Conservation (phyloP, 1,140 invertebrate genomes). For the Apis laboriosa region DNA sequence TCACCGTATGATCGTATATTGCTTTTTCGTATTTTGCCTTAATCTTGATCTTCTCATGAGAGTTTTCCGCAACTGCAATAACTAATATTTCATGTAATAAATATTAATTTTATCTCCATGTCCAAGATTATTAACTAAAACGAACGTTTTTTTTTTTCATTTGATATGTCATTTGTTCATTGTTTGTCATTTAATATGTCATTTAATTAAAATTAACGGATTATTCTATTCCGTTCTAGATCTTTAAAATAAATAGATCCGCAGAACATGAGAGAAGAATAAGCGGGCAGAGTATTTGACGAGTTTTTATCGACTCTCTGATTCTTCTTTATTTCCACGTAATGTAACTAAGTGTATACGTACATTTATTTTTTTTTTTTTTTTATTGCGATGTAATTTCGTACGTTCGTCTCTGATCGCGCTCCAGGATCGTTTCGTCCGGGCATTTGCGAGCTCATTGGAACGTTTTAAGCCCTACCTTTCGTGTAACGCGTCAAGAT, state of each 20-base stretch:
- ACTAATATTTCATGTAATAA: conserved; percentile 4
- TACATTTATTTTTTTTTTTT: not conserved
- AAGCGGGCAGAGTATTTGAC: not conserved
- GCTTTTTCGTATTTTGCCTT: conserved; percentile 33
- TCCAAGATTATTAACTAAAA: not conserved
- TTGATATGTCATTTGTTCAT: too few relatives aligned
- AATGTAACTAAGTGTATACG: not conserved
- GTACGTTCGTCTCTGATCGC: conserved; percentile 3
- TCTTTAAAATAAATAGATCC: not conserved
- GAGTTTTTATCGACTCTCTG: conserved; percentile 2
- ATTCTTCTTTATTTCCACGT: not conserved
- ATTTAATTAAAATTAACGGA: conserved; percentile 1
- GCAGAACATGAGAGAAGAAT: not conserved
- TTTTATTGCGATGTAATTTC: conserved; percentile 14
- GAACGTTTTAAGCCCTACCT: conserved; percentile 51
- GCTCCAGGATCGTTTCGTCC: conserved; percentile 32
- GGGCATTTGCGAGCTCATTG: conserved; percentile 50
- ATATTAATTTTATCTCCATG: not conserved
- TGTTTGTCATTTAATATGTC: too few relatives aligned
- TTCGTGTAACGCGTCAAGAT: conserved; percentile 56
- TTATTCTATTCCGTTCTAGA: too few relatives aligned
- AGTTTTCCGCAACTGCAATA: conserved; percentile 37
- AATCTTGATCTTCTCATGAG: conserved; percentile 4
- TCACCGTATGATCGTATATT: conserved; percentile 54
- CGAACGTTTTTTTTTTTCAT: too few relatives aligned